These are phyloP conservation scores for Malacoctenus gilli DNA, from an alignment of 2,797 vertebrate genomes.

Conservation along the genomic window DNA sequence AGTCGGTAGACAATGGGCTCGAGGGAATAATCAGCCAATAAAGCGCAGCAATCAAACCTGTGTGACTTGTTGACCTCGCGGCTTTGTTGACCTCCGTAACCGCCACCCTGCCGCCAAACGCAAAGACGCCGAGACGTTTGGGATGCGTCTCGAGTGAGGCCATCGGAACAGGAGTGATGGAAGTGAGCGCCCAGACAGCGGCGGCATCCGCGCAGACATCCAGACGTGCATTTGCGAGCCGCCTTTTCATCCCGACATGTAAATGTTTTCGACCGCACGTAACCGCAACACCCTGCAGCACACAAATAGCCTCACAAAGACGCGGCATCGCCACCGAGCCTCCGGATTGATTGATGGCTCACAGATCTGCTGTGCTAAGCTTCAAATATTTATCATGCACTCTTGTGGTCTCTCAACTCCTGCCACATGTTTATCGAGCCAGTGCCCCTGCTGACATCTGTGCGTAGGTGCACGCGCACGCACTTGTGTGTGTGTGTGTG, in stretches of 20 bases:
- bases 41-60: conserved; percentile 1
- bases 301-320: conserved; percentile 13
- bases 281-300: neutral
- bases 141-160: too few relatives aligned
- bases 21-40: too few relatives aligned
- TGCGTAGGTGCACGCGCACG: conserved; percentile 23
- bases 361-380: conserved; percentile 63
- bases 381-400: conserved; percentile 69
- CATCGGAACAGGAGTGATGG: too few relatives aligned
- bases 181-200: too few relatives aligned
- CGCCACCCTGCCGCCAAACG: neutral
- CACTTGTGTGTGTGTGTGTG: conserved; percentile 11
- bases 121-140: neutral
- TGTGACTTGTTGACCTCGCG: conserved; percentile 26
- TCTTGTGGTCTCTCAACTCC: conserved; percentile 64
- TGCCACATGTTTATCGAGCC: conserved; percentile 69
- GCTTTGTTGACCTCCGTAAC: conserved; percentile 24
- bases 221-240: neutral
- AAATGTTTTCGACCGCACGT: neutral
- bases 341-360: conserved; percentile 57
- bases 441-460: conserved; percentile 41
- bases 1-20: conserved; percentile 36
- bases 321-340: conserved; percentile 28
- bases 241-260: neutral
- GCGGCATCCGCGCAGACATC: too few relatives aligned